Evolutionary conservation across 2,113 vertebrate species (phyloP), one percentile per base, ranked within the genome.

Genomic region (Centrocercus urophasianus): DNA sequence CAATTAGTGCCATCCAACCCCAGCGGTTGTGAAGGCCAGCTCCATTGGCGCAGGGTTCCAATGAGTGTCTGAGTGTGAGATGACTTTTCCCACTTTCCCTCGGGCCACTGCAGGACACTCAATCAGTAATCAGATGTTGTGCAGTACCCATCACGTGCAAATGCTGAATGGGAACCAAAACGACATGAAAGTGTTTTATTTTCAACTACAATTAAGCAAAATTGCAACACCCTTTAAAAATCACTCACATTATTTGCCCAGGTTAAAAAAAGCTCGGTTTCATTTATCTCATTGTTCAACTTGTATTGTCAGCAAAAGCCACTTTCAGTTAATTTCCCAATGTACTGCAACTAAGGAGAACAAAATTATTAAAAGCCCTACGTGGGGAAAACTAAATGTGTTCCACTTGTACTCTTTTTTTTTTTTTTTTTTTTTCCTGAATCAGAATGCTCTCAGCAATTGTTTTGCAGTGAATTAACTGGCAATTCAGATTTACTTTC

Each of bases 401-500:
- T 93, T 88, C 60, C 17, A 36, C 43, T 75, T 32, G 34, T 11
- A 77, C 70, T 7, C 52, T 17, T 7, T 36, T 36, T 36, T 36
- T 34, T 54, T 32, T 67, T 67, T 22, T 72, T 78, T 78, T 69
- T 42, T 50, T 13, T 43, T 16, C 61, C 32, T 34, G 64, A 87
- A 27, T 86, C 40, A 34, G 59, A 54, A 91, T 25, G 43, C 36
- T 87, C 54, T 59, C 18, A 57, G 67, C 76, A 91, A 85, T 76
- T 85, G 47, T 34, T 78, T 48, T 59, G 67, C 75, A 86, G 83
- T 36, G 21, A 91, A 76, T 90, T 94, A 94, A 94, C 56, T 91
- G 57, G 38, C 79, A 91, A 88, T 86, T 93, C 83, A 75, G 48
- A 93, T 79, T 82, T 92, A 63, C 42, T 91, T 92, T 91, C 66